Conservation (phyloP, 2,113 vertebrate genomes). For the Pygathrix nemaeus region DNA sequence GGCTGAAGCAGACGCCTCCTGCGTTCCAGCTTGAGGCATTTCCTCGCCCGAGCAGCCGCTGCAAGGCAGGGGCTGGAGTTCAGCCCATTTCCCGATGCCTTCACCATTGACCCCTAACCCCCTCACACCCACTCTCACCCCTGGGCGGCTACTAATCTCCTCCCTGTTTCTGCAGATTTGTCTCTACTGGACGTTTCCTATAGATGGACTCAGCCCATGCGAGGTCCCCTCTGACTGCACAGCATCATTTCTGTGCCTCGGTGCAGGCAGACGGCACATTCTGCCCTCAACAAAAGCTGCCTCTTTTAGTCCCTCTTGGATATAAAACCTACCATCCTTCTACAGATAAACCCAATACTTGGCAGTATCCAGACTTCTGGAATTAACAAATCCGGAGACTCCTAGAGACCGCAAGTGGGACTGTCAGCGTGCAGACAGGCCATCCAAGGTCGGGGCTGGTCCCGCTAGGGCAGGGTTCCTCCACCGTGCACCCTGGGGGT, state of each 20-base stretch:
- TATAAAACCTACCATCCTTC: neutral
- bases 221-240: neutral
- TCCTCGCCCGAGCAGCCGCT: fast-evolving
- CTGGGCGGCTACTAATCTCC: neutral
- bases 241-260: fast-evolving
- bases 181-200: fast-evolving
- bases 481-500: fast-evolving
- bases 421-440: neutral
- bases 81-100: neutral
- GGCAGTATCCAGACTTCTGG: neutral
- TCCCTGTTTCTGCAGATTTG: neutral
- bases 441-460: neutral
- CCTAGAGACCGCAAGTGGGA: fast-evolving
- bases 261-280: fast-evolving
- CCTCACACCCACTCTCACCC: neutral
- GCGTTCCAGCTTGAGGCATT: neutral
- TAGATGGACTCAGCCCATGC: fast-evolving
- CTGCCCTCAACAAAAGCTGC: fast-evolving
- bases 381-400: no score
- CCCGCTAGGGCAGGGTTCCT: neutral
- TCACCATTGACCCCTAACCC: fast-evolving
- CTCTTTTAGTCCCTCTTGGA: neutral
- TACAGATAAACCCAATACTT: fast-evolving
- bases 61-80: neutral
- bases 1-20: fast-evolving